Evolutionary conservation across 2,113 vertebrate species (phyloP).

Genomic region (Zapornia atra): DNA sequence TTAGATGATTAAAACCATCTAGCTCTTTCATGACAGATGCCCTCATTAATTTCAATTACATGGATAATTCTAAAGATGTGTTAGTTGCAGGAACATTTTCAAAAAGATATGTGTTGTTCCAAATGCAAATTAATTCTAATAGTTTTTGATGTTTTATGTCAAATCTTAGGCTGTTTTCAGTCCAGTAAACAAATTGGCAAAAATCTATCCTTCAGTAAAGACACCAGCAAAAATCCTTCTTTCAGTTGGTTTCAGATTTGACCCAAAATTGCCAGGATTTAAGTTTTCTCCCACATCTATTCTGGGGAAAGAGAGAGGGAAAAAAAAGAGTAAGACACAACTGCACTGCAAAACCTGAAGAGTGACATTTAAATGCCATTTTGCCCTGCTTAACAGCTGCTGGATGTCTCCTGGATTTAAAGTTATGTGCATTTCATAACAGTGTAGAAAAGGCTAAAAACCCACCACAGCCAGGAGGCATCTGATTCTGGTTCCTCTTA

Average conservation of each 20-base stretch:
- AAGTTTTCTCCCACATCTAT: neutral
- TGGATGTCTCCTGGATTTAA: rapidly evolving
- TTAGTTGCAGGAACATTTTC: neutral
- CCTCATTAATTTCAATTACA: neutral
- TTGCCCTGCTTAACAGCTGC: neutral
- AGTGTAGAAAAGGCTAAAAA: neutral
- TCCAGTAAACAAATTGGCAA: neutral
- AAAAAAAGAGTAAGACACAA: neutral
- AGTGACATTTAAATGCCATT: neutral
- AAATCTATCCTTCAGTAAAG: neutral
- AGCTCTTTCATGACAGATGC: neutral
- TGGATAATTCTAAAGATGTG: neutral
- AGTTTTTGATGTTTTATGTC: neutral
- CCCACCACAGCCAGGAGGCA: neutral
- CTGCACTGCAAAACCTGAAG: neutral
- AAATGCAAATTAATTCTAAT: neutral
- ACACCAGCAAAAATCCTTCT: neutral
- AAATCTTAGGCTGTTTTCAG: neutral
- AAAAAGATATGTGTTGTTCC: neutral
- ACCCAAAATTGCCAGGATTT: neutral
- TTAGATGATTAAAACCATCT: neutral
- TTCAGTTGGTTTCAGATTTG: neutral
- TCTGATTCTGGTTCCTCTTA: neutral
- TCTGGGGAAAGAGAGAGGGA: neutral
- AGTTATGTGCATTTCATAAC: rapidly evolving